A percentile compares a stretch with the other conserved stretches of the same genome.
These are phyloP conservation scores for Prietella phreatophila DNA, from an alignment of 2,113 vertebrate species.

Conservation along the genomic window DNA sequence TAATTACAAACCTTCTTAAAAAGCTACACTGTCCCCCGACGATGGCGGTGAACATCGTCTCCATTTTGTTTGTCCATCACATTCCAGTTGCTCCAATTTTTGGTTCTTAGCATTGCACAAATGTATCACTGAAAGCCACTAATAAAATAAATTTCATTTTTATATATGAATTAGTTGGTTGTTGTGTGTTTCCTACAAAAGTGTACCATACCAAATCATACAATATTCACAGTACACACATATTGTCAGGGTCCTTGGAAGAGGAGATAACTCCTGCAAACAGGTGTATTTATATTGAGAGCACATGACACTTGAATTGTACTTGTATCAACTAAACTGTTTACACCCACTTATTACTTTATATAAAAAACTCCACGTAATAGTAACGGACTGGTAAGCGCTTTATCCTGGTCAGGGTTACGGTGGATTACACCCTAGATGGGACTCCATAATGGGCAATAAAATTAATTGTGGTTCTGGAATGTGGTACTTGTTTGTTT, in stretches of 20 bases:
- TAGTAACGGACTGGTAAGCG: neutral
- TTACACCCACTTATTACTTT: neutral
- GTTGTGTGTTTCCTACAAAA: conserved; percentile 19
- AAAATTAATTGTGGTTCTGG: neutral
- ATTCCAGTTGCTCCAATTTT: conserved; percentile 34
- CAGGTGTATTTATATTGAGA: neutral
- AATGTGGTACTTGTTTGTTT: no score
- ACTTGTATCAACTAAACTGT: neutral
- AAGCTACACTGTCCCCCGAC: neutral
- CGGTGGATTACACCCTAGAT: no score
- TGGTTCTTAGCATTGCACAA: conserved; percentile 41
- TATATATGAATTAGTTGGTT: conserved; percentile 30
- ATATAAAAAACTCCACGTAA: no score
- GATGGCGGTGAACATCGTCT: conserved; percentile 10
- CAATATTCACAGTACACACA: neutral
- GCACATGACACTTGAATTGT: neutral
- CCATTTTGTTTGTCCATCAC: conserved; percentile 29
- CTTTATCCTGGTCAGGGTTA: neutral
- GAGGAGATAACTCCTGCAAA: neutral
- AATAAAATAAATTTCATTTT: conserved; percentile 57
- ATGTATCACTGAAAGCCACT: conserved; percentile 49
- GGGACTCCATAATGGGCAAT: neutral
- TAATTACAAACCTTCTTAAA: conserved; percentile 5
- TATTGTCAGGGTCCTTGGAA: neutral
- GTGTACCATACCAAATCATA: neutral